Conservation (phyloP, 2,888 invertebrate genomes). For the Lasius platythorax region DNA sequence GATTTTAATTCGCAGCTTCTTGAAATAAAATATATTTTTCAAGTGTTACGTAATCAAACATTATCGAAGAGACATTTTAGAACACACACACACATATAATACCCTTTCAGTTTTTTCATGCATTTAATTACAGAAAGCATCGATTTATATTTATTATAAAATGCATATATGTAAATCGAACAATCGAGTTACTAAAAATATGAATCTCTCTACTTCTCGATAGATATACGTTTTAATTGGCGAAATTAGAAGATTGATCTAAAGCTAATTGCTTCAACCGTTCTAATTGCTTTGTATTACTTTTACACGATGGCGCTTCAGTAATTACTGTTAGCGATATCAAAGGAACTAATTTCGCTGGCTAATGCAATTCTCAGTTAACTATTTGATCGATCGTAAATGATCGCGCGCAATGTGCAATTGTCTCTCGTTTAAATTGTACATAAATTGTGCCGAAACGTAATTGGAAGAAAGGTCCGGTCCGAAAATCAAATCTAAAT, state of each 20-base stretch:
- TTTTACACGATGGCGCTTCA: neutral
- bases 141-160: constrained; percentile 2
- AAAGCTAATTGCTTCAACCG: neutral
- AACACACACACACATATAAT: neutral
- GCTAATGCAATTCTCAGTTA: constrained; percentile 23
- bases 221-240: neutral
- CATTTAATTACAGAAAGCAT: neutral
- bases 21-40: neutral
- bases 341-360: constrained; percentile 35
- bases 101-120: neutral
- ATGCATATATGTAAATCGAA: neutral
- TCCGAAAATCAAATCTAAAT: neutral
- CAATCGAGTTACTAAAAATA: neutral
- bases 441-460: neutral
- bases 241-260: constrained; percentile 18
- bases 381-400: constrained; percentile 23
- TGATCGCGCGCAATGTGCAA: neutral
- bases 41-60: neutral
- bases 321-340: constrained; percentile 16
- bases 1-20: neutral
- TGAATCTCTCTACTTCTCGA: neutral
- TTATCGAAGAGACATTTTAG: neutral
- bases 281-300: constrained; percentile 17
- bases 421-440: constrained; percentile 7
- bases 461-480: neutral